A percentile compares a stretch with the other conserved stretches of the same genome.
Conservation (phyloP, 2,888 invertebrate species). For the Hymenopus coronatus region DNA sequence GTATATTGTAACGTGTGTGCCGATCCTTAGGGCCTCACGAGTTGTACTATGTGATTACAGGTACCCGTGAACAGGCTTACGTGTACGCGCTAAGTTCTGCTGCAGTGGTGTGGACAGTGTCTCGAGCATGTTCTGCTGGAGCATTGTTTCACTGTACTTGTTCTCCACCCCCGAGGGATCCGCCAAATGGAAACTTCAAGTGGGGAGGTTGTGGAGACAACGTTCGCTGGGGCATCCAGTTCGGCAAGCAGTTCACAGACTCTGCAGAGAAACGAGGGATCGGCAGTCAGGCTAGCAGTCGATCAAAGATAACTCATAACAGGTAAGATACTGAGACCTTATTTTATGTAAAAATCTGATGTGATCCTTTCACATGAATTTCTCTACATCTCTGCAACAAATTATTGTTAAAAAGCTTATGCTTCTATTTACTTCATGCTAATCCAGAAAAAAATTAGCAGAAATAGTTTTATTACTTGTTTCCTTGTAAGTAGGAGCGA, state of each 20-base stretch:
- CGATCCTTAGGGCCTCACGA: too few relatives aligned
- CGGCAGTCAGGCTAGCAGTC: neutral
- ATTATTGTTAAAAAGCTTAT: too few relatives aligned
- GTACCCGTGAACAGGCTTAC: conserved; percentile 82
- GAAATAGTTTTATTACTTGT: too few relatives aligned
- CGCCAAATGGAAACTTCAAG: conserved; percentile 69
- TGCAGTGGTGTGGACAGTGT: conserved; percentile 71
- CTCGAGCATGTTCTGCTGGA: conserved; percentile 75
- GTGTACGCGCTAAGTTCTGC: conserved; percentile 81
- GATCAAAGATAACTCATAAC: neutral
- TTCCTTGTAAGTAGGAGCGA: too few relatives aligned
- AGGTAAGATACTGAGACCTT: neutral
- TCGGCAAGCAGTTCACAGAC: conserved; percentile 70
- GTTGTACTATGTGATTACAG: conserved; percentile 50
- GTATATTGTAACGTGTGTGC: too few relatives aligned
- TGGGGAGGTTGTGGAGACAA: conserved; percentile 89
- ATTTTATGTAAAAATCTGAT: too few relatives aligned
- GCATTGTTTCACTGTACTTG: conserved; percentile 74
- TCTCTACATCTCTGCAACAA: too few relatives aligned
- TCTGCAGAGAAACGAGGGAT: conserved; percentile 35
- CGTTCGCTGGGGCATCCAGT: conserved; percentile 67
- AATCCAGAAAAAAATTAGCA: too few relatives aligned
- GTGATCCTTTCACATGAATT: too few relatives aligned
- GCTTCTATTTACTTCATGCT: too few relatives aligned
- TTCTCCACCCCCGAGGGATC: conserved; percentile 67